Evolutionary conservation across 2,113 vertebrate genomes (phyloP).

Genomic region (Cyprinodon brontotheroides): DNA sequence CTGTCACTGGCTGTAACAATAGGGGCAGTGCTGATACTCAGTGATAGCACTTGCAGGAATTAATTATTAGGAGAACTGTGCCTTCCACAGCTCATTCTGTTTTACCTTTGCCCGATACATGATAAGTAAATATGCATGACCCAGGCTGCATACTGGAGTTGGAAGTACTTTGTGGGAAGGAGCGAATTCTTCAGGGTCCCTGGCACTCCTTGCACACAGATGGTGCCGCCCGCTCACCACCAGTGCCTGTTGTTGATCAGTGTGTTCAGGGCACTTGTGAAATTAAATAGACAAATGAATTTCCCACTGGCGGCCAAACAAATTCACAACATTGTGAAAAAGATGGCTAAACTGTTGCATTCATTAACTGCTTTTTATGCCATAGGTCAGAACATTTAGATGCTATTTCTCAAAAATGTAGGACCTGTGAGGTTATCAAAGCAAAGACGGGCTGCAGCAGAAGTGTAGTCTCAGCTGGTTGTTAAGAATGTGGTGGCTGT

Average conservation of each 20-base stretch:
- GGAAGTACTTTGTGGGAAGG: conserved; percentile 55
- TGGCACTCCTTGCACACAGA: conserved; percentile 66
- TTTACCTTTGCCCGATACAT: conserved; percentile 74
- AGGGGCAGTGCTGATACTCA: conserved; percentile 55
- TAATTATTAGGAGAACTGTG: conserved; percentile 68
- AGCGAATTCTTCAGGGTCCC: conserved; percentile 63
- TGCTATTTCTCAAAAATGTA: conserved; percentile 30
- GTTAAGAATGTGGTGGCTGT: conserved; percentile 61
- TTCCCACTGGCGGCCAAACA: conserved; percentile 60
- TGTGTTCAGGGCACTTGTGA: conserved; percentile 73
- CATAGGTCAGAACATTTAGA: conserved; percentile 50
- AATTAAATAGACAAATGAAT: conserved; percentile 77
- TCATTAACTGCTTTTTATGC: conserved; percentile 42
- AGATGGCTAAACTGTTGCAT: conserved; percentile 42
- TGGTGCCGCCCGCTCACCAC: conserved; percentile 69
- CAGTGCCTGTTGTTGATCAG: conserved; percentile 57
- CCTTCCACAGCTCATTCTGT: conserved; percentile 60
- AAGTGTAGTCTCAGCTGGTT: conserved; percentile 49
- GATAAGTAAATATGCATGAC: conserved; percentile 70
- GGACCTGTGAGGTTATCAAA: conserved; percentile 40
- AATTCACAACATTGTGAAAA: conserved; percentile 62
- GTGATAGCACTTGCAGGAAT: conserved; percentile 67
- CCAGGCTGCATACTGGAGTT: conserved; percentile 61
- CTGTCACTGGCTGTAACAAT: conserved; percentile 52
- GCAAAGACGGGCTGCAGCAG: conserved; percentile 37